Evolutionary conservation across 2,113 vertebrate genomes (phyloP).

Genomic region (Copsychus sechellarum): DNA sequence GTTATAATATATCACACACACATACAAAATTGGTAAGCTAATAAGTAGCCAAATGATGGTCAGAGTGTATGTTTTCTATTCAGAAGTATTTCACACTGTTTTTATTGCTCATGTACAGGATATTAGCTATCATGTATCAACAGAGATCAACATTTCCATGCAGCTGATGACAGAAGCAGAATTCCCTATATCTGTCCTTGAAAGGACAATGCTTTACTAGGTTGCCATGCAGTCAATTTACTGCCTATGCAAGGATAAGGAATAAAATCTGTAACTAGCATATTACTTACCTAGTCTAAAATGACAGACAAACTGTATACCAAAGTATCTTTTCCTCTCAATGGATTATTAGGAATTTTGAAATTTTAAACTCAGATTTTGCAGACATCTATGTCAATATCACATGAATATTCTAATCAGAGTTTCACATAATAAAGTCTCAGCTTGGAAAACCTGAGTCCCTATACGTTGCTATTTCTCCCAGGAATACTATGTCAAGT

Average conservation of each 20-base stretch:
- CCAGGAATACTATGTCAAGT: neutral
- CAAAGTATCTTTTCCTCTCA: neutral
- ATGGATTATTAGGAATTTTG: neutral
- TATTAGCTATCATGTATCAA: neutral
- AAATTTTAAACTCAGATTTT: neutral
- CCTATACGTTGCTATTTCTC: neutral
- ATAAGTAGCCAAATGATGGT: neutral
- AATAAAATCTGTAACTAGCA: neutral
- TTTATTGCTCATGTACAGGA: neutral
- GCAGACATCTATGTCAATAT: neutral
- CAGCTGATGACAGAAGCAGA: neutral
- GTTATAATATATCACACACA: neutral
- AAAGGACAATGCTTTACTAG: neutral
- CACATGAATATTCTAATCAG: neutral
- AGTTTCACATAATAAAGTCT: neutral
- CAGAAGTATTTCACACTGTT: neutral
- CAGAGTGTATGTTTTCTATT: neutral
- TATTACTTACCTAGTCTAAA: neutral
- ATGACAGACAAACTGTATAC: neutral
- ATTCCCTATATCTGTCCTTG: neutral
- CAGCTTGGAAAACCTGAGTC: neutral
- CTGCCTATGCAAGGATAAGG: neutral
- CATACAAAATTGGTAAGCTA: neutral
- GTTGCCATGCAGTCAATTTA: neutral
- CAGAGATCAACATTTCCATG: neutral